Evolutionary conservation across 2,797 vertebrate species (phyloP).

Genomic region (Delichon dasypus): DNA sequence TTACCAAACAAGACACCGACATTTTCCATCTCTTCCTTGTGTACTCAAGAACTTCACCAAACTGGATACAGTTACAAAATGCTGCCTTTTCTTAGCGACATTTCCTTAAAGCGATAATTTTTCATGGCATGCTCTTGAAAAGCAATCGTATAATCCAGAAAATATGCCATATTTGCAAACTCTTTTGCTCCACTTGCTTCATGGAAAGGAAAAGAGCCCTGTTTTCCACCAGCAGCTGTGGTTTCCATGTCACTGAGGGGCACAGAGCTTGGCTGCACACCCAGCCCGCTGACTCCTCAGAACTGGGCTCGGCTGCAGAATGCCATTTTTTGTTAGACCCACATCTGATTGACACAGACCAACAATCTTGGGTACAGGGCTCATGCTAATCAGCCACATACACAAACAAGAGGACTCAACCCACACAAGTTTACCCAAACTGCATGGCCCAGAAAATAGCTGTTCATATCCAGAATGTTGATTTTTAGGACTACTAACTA

Average conservation of each 20-base stretch:
- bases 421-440: slow-evolving; percentile 44
- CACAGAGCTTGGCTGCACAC: slow-evolving; percentile 63
- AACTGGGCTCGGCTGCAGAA: slow-evolving; percentile 46
- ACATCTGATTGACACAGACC: slow-evolving; percentile 54
- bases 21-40: not conserved
- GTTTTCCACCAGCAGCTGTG: slow-evolving; percentile 53
- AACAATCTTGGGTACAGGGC: slow-evolving; percentile 39
- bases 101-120: slow-evolving; percentile 15
- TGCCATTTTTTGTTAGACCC: slow-evolving; percentile 42
- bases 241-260: slow-evolving; percentile 65
- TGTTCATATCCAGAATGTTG: not conserved
- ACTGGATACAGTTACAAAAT: not conserved
- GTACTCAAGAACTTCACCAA: not conserved
- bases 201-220: slow-evolving; percentile 40
- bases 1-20: not conserved
- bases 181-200: slow-evolving; percentile 40
- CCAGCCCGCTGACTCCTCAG: slow-evolving; percentile 50
- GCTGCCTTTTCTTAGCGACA: not conserved
- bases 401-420: slow-evolving; percentile 50
- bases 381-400: slow-evolving; percentile 51
- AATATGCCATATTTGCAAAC: slow-evolving; percentile 17
- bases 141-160: slow-evolving; percentile 40
- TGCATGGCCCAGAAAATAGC: slow-evolving; percentile 11
- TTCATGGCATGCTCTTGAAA: not conserved
- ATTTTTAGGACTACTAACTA: slow-evolving; percentile 19